Base-by-base conservation (phyloP, 2,888 invertebrate genomes). In the Lissocephala sabroskyi region DNA sequence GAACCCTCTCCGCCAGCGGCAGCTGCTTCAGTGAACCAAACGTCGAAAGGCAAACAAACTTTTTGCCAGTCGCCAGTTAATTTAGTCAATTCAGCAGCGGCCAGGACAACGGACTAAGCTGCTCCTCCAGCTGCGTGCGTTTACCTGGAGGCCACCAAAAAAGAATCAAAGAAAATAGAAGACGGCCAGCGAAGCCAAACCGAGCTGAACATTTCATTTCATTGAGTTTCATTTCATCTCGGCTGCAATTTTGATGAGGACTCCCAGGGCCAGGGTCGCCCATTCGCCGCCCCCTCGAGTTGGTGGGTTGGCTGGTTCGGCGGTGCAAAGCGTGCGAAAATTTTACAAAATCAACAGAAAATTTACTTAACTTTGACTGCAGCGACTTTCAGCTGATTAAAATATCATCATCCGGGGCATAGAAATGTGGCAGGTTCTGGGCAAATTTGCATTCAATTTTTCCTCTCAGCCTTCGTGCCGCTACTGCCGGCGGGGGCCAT, bases 41-140 rank as follows among this genome's bases (percentile, higher is more conserved):
- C 73, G 68, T 76, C 53, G 62, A 48, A 59, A 49, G 65, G 68
- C 76, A 75, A 68, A 68, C 65, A 75, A 71, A 68, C 45, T 76
- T 71, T 70, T 56, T 47, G 53, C 65, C 60, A 56, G 59, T n/a
- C 65, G 40, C 44, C 65, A 65, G 70, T 68, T 76, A 70, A 70
- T 76, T 76, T 76, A 70, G 77, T 70, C 65, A 73, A 76, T 76
- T 70, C 74, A 68, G 65, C 62, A 45, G 32, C 32, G 32, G 32
- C 11, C 32, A 11, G 32, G 5, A n/a, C 9, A 39, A 7, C 23
- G 7, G 7, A 23, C 23, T 7, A 23, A 23, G 7, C 23, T 7
- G n/a, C n/a, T n/a, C n/a, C n/a, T n/a, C n/a, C n/a, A n/a, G n/a
- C n/a, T n/a, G n/a, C n/a, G n/a, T n/a, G n/a, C n/a, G n/a, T n/a